phyloP scores from a whole-genome alignment of 2,797 vertebrate species.

The Phrynocephalus vlangalii region DNA sequence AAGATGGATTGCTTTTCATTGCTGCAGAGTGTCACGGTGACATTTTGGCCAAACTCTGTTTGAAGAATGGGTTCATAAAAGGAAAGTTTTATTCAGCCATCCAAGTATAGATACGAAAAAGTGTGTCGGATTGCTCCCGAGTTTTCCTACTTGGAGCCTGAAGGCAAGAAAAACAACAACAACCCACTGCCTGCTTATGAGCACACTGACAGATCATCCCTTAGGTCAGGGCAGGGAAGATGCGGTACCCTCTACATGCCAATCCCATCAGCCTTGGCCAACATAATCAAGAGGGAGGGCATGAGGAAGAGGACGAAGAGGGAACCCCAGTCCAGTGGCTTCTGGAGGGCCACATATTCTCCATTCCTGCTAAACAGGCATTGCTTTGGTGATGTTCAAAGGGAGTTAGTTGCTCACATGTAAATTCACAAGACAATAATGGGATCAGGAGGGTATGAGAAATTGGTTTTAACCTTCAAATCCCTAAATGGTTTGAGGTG shows the following conservation, averaged over 20 bases:
- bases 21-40: conserved; percentile 36
- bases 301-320: too few species aligned
- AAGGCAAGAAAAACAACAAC: not conserved
- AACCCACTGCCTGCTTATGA: not conserved
- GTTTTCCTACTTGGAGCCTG: conserved; percentile 13
- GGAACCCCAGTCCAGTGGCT: not conserved
- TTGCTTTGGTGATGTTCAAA: not conserved
- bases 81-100: conserved; percentile 34
- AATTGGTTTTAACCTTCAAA: not conserved
- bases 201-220: not conserved
- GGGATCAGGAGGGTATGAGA: not conserved
- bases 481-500: not conserved
- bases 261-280: not conserved
- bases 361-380: not conserved
- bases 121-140: not conserved
- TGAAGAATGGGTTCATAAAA: conserved; percentile 55
- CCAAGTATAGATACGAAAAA: not conserved
- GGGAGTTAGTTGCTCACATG: not conserved
- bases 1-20: conserved; percentile 63
- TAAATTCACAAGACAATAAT: not conserved
- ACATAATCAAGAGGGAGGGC: not conserved
- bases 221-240: not conserved
- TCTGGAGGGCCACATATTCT: not conserved
- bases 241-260: not conserved
- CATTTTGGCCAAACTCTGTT: conserved; percentile 61